phyloP scores from a whole-genome alignment of 2,888 invertebrate species.

The Xanthia icteritia region DNA sequence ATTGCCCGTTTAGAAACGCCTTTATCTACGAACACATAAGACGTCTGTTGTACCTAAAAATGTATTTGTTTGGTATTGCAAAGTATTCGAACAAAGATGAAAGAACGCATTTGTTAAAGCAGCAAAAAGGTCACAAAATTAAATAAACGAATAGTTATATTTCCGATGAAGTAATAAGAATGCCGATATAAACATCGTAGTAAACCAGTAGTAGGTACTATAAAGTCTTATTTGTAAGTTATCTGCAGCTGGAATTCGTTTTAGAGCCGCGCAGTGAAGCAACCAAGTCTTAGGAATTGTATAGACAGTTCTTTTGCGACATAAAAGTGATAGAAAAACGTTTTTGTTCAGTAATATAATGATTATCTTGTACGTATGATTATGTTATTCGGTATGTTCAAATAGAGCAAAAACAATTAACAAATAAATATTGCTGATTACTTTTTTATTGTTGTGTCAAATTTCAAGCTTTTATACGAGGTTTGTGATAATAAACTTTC shows the following conservation, averaged over 20 bases:
- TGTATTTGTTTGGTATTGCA: constrained; percentile 2
- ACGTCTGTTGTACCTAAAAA: neutral
- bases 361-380: neutral
- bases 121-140: constrained; percentile 12
- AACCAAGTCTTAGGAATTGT: constrained; percentile 23
- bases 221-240: constrained; percentile 39
- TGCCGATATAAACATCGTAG: constrained; percentile 40
- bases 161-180: constrained; percentile 38
- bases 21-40: constrained; percentile 5
- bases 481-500: constrained; percentile 83
- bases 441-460: constrained; percentile 57
- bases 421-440: constrained; percentile 24
- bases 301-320: constrained; percentile 34
- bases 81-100: constrained; percentile 15
- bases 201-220: constrained; percentile 12
- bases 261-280: constrained; percentile 22
- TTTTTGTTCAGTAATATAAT: neutral
- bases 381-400: neutral
- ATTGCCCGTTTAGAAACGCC: neutral
- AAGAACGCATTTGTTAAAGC: constrained; percentile 26
- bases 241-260: constrained; percentile 31
- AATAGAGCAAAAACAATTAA: constrained; percentile 12
- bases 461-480: constrained; percentile 69
- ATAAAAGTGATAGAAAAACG: neutral
- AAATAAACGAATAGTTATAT: constrained; percentile 25